Base-by-base conservation (phyloP, 2,888 invertebrate species). In the Thymelicus lineola region DNA sequence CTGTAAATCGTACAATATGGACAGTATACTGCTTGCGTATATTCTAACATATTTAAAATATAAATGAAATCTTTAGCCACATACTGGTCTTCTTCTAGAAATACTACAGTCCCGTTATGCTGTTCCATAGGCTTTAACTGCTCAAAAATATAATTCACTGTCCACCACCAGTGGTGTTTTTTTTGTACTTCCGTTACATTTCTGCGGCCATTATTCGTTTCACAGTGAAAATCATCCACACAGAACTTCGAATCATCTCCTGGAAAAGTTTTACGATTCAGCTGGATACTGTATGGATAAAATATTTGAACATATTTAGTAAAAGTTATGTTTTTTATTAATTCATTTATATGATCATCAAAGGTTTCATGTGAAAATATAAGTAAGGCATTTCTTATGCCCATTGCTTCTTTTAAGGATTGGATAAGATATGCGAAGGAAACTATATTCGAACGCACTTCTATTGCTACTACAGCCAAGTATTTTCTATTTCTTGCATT, bases 91-190 rank as follows among this genome's bases (percentile, higher is more conserved):
- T 84, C 78, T 61, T 75, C 75, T 7, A 75, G 35, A 42, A 73
- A 71, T 67, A 79, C 62, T 48, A 82, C 7, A 65, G 74, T 7
- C 66, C 76, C 42, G 58, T 86, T 60, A 64, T 84, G 73, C 76
- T 85, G 72, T 68, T 83, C 14, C 73, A 83, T 71, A 0, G 73
- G 71, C 36, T 75, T 66, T 14, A 86, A 38, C 62, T 80, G 65
- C 36, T 86, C 82, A 68, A 88, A 88, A 0, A 88, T 77, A 17
- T 79, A 78, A 57, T 80, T 83, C 4, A 75, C 71, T 69, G 80
- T 82, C 88, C 85, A 88, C 88, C 86, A 88, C 87, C 84, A 86
- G 61, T 82, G 82, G 20, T 82, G 81, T 66, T 87, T 88, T 6
- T 70, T 61, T 64, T 88, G 87, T 6, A 79, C 79, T 7, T 79